A percentile compares a stretch with the other conserved stretches of the same genome.
These are phyloP conservation scores for Spodoptera litura DNA, from an alignment of 1,140 invertebrate species.

Conservation along the genomic window DNA sequence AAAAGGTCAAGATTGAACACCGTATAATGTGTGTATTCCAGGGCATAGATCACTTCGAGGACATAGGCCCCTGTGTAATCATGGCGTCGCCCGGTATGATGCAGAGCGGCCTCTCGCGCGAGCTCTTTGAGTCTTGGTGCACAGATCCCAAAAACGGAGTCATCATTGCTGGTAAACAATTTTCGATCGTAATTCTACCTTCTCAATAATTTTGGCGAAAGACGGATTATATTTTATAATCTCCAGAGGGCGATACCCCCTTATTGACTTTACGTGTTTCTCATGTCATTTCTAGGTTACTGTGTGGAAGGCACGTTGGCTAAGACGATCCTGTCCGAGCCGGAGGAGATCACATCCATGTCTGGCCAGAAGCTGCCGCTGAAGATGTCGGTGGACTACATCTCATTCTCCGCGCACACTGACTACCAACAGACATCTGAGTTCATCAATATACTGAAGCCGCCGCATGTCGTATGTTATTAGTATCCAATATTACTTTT, in stretches of 20 bases:
- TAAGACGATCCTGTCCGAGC: constrained; percentile 98
- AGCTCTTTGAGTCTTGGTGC: constrained; percentile 99
- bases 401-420: constrained; percentile 99
- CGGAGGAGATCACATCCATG: constrained; percentile 98
- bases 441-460: constrained; percentile 97
- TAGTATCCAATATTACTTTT: too few species aligned
- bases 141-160: constrained; percentile 97
- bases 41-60: constrained; percentile 99
- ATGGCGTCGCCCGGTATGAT: constrained; percentile 99
- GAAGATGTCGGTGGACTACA: constrained; percentile 99
- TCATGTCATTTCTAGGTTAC: constrained; percentile 88
- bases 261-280: too few species aligned
- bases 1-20: too few species aligned
- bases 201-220: neutral
- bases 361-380: constrained; percentile 97
- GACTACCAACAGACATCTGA: constrained; percentile 99
- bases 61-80: constrained; percentile 99
- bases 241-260: too few species aligned
- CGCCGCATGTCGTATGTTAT: constrained; percentile 95
- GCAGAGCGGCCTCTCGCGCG: constrained; percentile 98
- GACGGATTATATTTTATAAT: too few species aligned
- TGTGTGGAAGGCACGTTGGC: constrained; percentile 99
- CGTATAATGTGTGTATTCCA: constrained; percentile 69
- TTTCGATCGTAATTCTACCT: too few species aligned
- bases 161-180: constrained; percentile 51